Evolutionary conservation across 2,888 invertebrate species (phyloP).

Genomic region (Plebejus anna): DNA sequence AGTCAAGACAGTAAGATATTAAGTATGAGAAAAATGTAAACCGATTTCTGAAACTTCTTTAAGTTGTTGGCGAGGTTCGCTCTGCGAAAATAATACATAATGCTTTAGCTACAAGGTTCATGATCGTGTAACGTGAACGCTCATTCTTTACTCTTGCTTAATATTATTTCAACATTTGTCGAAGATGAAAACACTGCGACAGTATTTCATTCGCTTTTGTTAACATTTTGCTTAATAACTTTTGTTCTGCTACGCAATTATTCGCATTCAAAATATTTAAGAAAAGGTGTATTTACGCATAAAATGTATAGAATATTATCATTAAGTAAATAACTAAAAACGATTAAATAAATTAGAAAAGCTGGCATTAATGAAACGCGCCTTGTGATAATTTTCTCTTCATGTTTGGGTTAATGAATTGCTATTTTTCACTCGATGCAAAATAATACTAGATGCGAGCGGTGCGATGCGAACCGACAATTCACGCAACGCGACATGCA

Average conservation of each 20-base stretch:
- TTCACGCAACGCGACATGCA: no score
- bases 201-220: background rate
- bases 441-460: no score
- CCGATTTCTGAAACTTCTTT: background rate
- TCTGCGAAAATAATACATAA: background rate
- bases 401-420: no score
- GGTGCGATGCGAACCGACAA: no score
- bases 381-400: no score
- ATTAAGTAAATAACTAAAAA: no score
- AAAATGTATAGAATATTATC: background rate
- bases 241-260: background rate
- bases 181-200: background rate
- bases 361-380: no score
- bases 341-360: no score
- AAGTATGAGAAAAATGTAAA: background rate
- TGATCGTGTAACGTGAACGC: background rate
- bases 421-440: no score
- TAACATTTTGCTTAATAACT: background rate
- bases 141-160: background rate
- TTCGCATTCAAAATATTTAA: background rate
- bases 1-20: background rate
- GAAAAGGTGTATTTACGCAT: background rate
- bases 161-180: slow-evolving; percentile 13
- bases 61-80: background rate
- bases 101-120: background rate